These are phyloP conservation scores for Melieria crassipennis DNA, from an alignment of 2,888 invertebrate genomes.

Conservation along the genomic window DNA sequence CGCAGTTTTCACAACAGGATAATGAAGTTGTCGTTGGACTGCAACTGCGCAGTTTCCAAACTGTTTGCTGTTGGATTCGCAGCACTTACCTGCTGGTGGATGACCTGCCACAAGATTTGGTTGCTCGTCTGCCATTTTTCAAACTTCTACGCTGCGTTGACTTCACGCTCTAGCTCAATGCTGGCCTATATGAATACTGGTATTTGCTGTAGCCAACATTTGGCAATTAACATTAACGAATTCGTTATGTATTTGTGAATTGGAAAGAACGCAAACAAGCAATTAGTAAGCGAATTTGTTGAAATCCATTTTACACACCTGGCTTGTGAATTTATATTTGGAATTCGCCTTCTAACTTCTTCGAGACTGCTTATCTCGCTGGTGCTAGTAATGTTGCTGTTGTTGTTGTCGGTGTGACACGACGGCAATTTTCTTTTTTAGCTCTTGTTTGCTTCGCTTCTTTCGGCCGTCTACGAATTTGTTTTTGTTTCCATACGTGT, in stretches of 20 bases:
- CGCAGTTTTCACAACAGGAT: too few species aligned
- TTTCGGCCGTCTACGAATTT: constrained; percentile 25
- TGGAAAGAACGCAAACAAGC: too few species aligned
- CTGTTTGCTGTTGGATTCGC: constrained; percentile 69
- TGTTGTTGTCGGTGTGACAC: constrained; percentile 49
- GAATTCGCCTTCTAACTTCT: constrained; percentile 8
- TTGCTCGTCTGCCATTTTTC: constrained; percentile 69
- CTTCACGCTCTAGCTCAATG: not conserved
- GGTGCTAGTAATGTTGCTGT: constrained; percentile 6
- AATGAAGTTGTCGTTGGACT: too few species aligned
- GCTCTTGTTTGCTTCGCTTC: constrained; percentile 21
- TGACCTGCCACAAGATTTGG: constrained; percentile 87
- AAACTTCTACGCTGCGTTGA: constrained; percentile 1
- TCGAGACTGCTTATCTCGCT: not conserved
- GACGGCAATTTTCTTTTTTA: constrained; percentile 48
- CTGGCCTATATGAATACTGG: too few species aligned
- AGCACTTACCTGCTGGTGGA: constrained; percentile 86
- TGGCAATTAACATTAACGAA: not conserved
- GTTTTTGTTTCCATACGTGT: constrained; percentile 29
- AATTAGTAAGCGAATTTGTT: too few species aligned
- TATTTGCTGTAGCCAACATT: not conserved
- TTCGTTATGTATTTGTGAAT: too few species aligned
- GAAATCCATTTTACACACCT: constrained; percentile 7
- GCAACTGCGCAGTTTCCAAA: too few species aligned
- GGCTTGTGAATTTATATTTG: constrained; percentile 8